Base-by-base conservation (phyloP, 2,113 vertebrate genomes). In the Clupea harengus region DNA sequence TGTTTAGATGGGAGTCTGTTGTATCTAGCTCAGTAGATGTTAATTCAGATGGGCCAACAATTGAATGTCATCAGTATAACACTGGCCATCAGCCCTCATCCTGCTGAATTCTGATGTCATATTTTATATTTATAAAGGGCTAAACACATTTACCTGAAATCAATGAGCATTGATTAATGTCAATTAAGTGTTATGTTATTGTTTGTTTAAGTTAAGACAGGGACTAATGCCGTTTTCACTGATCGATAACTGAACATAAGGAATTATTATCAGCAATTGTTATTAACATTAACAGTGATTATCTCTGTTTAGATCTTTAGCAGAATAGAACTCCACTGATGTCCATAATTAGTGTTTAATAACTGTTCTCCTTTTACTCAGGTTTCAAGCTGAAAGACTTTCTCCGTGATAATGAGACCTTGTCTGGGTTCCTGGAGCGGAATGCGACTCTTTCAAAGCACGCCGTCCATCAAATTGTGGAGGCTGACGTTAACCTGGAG, bases 351-450 rank as follows among this genome's bases (percentile, higher is more conserved):
- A 39, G 39, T 39, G 39, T 39, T 39, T 39, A 39, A 49, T 9
- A 11, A 49, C 22, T 64, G 2, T 32, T 83, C 47, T 60, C 60
- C 46, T 4, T 86, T 50, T n/a, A 18, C n/a, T 17, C 88, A 99
- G 98, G 93, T 86, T 93, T 99, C 92, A 99, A 96, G 90, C 93
- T 99, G 92, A 96, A 94, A 90, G 96, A 99, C 94, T 99, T 99
- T 86, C 93, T 99, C 88, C 88, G 90, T 89, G 96, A 97, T 91
- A 95, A 97, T 2, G 98, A 99, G 93, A 97, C 96, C 0, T 94
- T 99, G 82, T 98, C 98, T 82, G 95, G 92, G 84, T 99, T 99
- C 92, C 95, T 99, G 57, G 91, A 92, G 87, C 93, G 93, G 83
- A 98, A 98, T 20, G 92, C 96, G 15, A 97, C 97, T 32, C 92